These are phyloP conservation scores for Allolobophora icterica DNA, from an alignment of 2,888 invertebrate genomes.

Conservation along the genomic window DNA sequence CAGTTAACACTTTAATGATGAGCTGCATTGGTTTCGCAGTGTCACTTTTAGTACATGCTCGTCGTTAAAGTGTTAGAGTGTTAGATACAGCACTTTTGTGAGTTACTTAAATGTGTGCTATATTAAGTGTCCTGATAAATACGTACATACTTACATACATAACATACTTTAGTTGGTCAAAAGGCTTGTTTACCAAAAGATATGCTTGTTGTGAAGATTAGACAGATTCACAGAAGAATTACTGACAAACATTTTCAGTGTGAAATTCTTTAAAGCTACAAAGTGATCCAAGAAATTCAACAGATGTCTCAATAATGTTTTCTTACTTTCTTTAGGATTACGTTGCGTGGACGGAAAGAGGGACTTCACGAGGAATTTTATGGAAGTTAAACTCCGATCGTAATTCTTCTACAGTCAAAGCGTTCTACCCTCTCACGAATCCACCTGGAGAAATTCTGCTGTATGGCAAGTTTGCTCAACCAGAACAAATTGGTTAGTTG, in stretches of 20 bases:
- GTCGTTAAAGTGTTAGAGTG: no score
- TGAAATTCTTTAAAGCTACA: background rate
- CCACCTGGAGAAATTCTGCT: background rate
- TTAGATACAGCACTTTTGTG: no score
- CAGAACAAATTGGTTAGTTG: background rate
- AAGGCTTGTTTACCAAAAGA: no score
- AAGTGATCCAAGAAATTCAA: background rate
- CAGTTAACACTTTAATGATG: no score
- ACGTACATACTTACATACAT: no score
- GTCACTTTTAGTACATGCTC: no score
- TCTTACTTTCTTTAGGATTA: background rate
- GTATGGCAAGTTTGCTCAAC: conserved; percentile 17
- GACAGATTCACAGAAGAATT: background rate
- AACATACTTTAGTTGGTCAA: no score
- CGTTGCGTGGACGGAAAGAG: background rate
- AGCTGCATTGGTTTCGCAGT: no score
- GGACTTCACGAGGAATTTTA: background rate
- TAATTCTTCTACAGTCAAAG: conserved; percentile 9
- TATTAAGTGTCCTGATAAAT: no score
- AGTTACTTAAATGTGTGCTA: no score
- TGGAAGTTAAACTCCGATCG: conserved; percentile 4
- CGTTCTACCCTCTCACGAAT: background rate
- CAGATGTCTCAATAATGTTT: background rate
- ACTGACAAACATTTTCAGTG: background rate
- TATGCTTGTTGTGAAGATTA: no score